A percentile compares a stretch with the other conserved stretches of the same genome.
Conservation (phyloP, 2,113 vertebrate genomes). For the Microtus richardsoni region DNA sequence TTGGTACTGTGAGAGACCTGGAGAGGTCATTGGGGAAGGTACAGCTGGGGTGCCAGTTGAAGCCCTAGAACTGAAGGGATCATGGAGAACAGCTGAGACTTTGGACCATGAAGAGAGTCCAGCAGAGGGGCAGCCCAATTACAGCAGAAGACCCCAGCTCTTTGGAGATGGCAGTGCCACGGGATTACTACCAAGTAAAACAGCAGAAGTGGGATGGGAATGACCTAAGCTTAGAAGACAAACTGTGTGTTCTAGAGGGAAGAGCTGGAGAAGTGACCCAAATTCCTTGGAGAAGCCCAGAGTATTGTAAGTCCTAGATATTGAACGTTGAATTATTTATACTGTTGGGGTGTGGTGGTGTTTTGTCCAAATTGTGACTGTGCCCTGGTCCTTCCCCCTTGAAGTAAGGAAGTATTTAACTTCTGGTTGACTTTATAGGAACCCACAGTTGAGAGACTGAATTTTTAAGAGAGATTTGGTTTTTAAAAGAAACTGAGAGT, state of each 20-base stretch:
- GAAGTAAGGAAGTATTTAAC: background rate
- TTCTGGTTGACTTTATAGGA: background rate
- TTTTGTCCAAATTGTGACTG: background rate
- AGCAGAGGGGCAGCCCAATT: background rate
- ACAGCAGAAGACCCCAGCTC: background rate
- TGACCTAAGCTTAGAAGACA: background rate
- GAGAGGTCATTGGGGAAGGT: background rate
- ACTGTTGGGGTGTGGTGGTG: background rate
- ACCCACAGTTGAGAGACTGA: background rate
- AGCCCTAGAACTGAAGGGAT: background rate
- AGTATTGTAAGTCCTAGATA: background rate
- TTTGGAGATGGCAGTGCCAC: background rate
- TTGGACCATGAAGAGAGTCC: background rate
- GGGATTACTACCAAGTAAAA: background rate
- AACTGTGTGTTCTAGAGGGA: background rate
- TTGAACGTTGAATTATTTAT: background rate
- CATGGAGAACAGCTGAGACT: background rate
- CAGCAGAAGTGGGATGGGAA: background rate
- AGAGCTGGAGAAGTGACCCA: background rate
- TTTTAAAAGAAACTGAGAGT: background rate
- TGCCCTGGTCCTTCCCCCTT: background rate
- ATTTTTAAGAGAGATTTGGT: background rate
- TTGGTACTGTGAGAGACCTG: background rate
- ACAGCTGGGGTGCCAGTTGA: background rate
- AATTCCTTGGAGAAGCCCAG: background rate